Evolutionary conservation across 2,113 vertebrate species (phyloP).

Genomic region (Brachyhypopomus occidentalis): DNA sequence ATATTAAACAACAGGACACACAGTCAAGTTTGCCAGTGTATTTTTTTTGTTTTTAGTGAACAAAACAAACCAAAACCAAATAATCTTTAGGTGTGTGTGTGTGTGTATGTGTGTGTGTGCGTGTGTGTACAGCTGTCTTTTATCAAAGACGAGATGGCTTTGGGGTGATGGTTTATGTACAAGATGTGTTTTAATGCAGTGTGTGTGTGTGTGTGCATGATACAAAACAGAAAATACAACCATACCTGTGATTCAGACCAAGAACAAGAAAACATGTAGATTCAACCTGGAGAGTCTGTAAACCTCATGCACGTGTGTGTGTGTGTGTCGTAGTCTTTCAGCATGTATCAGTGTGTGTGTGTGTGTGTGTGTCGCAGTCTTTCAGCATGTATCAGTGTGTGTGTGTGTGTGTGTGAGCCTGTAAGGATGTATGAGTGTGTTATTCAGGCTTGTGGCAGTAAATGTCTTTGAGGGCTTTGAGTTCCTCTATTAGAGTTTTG

Average conservation of each 20-base stretch:
- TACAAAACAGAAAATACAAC: background rate
- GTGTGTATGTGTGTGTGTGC: background rate
- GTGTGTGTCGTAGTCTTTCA: background rate
- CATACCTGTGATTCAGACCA: background rate
- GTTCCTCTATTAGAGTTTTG: conserved; percentile 99
- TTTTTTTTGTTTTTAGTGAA: no score
- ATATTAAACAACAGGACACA: background rate
- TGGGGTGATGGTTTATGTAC: background rate
- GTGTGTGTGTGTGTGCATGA: conserved; percentile 5
- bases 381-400: background rate
- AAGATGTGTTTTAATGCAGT: conserved; percentile 5
- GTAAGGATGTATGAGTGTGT: conserved; percentile 51
- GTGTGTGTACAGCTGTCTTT: background rate
- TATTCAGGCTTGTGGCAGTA: conserved; percentile 97
- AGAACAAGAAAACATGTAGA: conserved; percentile 67
- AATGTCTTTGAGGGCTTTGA: conserved; percentile 97
- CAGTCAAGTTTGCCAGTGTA: background rate
- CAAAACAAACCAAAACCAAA: no score
- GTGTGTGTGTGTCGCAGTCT: no score
- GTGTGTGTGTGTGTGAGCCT: conserved; percentile 1
- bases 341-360: background rate
- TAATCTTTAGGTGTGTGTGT: no score
- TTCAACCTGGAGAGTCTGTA: conserved; percentile 7
- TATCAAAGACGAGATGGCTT: conserved; percentile 7
- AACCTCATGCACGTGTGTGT: conserved; percentile 13